Evolutionary conservation across 2,888 invertebrate genomes (phyloP).

Genomic region (Rhodophaea formosa): DNA sequence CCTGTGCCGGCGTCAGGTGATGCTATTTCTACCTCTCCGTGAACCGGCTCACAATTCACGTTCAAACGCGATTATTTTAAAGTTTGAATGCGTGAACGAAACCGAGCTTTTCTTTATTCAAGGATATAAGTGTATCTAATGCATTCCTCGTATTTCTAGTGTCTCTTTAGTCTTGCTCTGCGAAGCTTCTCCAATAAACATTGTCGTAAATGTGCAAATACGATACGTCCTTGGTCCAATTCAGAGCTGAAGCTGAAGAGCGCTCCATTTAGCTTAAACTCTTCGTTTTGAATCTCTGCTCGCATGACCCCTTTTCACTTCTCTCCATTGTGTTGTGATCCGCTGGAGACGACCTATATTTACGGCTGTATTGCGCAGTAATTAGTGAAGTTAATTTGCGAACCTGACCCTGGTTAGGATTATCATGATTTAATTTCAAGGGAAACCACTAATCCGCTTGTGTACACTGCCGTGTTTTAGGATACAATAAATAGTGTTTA

Average conservation of each 20-base stretch:
- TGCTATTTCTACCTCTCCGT: slow-evolving; percentile 71
- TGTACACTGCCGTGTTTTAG: not conserved
- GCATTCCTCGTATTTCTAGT: slow-evolving; percentile 18
- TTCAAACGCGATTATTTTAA: slow-evolving; percentile 71
- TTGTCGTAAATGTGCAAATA: slow-evolving; percentile 23
- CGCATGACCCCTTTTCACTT: slow-evolving; percentile 61
- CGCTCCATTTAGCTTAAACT: slow-evolving; percentile 52
- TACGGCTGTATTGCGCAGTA: slow-evolving; percentile 44
- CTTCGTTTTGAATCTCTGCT: slow-evolving; percentile 51
- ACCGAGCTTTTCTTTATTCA: slow-evolving; percentile 35
- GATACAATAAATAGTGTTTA: not conserved
- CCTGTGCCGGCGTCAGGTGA: slow-evolving; percentile 65
- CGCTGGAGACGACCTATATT: slow-evolving; percentile 56
- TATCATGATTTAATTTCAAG: not conserved
- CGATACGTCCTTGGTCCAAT: slow-evolving; percentile 45
- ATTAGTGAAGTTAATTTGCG: slow-evolving; percentile 34
- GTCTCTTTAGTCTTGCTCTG: not conserved
- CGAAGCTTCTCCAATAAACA: slow-evolving; percentile 22
- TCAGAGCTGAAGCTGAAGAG: slow-evolving; percentile 44
- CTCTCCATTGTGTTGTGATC: slow-evolving; percentile 51
- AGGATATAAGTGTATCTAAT: slow-evolving; percentile 3
- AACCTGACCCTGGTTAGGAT: slow-evolving; percentile 2
- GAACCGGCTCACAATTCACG: slow-evolving; percentile 65
- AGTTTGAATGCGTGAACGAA: slow-evolving; percentile 35
- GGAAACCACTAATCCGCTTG: not conserved